phyloP scores from a whole-genome alignment of 2,888 invertebrate species.

The Lysandra bellargus region DNA sequence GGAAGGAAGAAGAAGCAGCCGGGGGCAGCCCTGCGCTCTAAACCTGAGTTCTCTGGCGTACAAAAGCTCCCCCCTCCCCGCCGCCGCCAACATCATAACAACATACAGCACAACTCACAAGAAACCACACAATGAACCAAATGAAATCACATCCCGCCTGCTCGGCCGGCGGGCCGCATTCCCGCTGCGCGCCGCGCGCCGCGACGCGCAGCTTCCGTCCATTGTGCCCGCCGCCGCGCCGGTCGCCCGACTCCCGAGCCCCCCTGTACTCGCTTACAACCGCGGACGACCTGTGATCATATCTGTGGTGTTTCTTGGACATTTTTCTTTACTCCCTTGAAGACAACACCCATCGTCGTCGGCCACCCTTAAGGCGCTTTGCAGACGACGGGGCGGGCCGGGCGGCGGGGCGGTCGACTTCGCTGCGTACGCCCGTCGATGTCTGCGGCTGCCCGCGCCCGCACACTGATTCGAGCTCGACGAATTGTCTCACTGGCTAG shows the following conservation, averaged over 20 bases:
- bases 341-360: too few species aligned
- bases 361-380: too few species aligned
- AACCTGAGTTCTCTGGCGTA: slow-evolving; percentile 7
- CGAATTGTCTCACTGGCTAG: too few species aligned
- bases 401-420: too few species aligned
- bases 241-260: background rate
- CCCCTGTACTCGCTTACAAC: background rate
- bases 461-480: too few species aligned
- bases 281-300: too few species aligned
- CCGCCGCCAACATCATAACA: slow-evolving; percentile 15
- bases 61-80: background rate
- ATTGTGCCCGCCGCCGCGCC: background rate
- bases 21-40: background rate
- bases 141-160: slow-evolving; percentile 22
- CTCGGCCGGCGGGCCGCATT: background rate
- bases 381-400: too few species aligned
- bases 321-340: too few species aligned
- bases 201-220: slow-evolving; percentile 12
- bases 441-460: too few species aligned
- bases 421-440: too few species aligned
- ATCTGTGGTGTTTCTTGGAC: background rate
- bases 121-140: slow-evolving; percentile 31
- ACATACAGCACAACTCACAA: slow-evolving; percentile 18
- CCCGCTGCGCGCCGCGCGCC: background rate
- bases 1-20: background rate